Percentiles rank a stretch among this genome's conserved stretches.
phyloP scores from a whole-genome alignment of 2,113 vertebrate genomes.

The Anarrhichthys ocellatus region DNA sequence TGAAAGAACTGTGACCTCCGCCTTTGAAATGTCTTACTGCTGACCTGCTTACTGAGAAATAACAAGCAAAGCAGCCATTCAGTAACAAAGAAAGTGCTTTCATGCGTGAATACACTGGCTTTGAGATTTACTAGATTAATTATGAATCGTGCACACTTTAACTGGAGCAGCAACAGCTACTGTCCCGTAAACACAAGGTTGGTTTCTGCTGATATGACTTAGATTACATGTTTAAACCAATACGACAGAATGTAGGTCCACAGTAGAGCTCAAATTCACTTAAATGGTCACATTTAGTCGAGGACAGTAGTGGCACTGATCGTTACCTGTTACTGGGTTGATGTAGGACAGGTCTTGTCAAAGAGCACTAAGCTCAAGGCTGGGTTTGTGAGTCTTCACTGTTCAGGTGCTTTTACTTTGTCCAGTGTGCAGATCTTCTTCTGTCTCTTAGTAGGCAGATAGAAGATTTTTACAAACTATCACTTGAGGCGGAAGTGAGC shows the following conservation, averaged over 20 bases:
- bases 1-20: slow-evolving; percentile 31
- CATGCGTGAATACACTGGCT: slow-evolving; percentile 49
- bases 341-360: neutral
- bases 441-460: neutral
- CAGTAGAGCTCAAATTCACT: neutral
- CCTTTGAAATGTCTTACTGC: slow-evolving; percentile 22
- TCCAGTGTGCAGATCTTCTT: neutral
- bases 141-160: slow-evolving; percentile 57
- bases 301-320: neutral
- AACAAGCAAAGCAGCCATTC: slow-evolving; percentile 30
- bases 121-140: slow-evolving; percentile 62
- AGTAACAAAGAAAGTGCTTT: slow-evolving; percentile 43
- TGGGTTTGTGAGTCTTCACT: too few relatives aligned
- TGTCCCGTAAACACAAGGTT: slow-evolving; percentile 50
- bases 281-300: neutral
- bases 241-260: neutral
- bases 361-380: neutral
- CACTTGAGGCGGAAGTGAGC: neutral
- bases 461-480: neutral
- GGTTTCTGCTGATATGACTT: slow-evolving; percentile 41
- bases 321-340: neutral
- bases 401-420: slow-evolving; percentile 3
- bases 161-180: slow-evolving; percentile 51
- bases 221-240: slow-evolving; percentile 20
- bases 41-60: slow-evolving; percentile 30